These are phyloP conservation scores for Thripadectes ignobilis DNA, from an alignment of 2,797 vertebrate genomes.

Conservation along the genomic window DNA sequence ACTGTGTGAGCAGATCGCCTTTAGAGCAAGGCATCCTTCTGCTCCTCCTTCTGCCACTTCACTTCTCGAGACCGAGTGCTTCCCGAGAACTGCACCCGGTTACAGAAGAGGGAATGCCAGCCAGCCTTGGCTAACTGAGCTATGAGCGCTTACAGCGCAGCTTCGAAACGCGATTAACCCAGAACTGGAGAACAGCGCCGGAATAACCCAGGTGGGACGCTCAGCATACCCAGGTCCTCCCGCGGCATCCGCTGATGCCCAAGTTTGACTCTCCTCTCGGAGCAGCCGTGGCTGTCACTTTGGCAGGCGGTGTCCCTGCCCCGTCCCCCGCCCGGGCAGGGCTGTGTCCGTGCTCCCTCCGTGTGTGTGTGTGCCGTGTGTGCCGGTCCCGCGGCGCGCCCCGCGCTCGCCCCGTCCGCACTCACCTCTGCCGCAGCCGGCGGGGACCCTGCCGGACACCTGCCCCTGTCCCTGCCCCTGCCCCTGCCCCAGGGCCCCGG, in stretches of 20 bases:
- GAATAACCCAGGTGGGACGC: not conserved
- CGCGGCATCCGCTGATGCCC: not conserved
- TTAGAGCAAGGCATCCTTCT: not conserved
- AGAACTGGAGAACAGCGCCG: accelerated
- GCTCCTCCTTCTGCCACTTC: not conserved
- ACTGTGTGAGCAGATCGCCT: accelerated
- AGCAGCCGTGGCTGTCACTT: not conserved
- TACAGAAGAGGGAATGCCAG: not conserved
- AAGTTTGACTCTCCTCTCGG: not conserved
- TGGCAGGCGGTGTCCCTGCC: not conserved
- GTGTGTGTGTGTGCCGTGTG: too few relatives aligned
- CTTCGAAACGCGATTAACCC: not conserved
- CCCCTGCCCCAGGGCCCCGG: not conserved
- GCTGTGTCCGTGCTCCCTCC: too few relatives aligned
- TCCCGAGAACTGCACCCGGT: not conserved
- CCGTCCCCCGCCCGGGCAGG: too few relatives aligned
- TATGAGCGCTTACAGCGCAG: not conserved
- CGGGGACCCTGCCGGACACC: not conserved
- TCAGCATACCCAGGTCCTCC: not conserved
- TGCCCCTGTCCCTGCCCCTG: not conserved
- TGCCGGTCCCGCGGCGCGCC: not conserved
- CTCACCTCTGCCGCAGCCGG: constrained; percentile 78
- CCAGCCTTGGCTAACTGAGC: not conserved
- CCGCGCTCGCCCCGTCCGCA: not conserved
- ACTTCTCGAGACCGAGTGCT: not conserved